Conservation (phyloP, 2,888 invertebrate genomes). For the Argyresthia goedartella region DNA sequence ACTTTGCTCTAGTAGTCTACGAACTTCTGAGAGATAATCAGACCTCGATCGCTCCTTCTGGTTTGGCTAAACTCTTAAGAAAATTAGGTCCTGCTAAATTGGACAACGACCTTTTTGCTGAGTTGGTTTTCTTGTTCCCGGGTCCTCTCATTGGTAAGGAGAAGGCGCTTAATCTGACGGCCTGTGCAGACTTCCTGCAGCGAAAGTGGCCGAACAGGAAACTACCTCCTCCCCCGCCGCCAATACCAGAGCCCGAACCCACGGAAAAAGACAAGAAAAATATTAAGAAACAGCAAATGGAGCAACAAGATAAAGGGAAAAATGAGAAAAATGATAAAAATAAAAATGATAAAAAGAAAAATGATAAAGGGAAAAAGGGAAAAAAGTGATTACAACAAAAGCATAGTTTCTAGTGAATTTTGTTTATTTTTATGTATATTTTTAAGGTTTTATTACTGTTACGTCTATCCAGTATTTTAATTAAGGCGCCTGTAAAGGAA, state of each 20-base stretch:
- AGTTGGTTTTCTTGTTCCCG: conserved; percentile 5
- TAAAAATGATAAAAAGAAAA: background rate
- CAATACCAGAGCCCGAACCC: conserved; percentile 6
- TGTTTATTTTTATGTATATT: no score
- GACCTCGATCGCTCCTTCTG: background rate
- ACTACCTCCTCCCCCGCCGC: conserved; percentile 11
- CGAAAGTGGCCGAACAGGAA: conserved; percentile 12
- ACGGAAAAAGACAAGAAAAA: conserved; percentile 4
- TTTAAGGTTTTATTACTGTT: no score
- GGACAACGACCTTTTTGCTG: conserved; percentile 15
- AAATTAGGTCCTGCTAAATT: background rate
- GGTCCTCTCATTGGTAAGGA: background rate
- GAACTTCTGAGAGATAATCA: background rate
- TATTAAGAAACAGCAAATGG: background rate
- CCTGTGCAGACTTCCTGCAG: conserved; percentile 8
- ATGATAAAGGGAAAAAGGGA: background rate
- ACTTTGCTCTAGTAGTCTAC: conserved; percentile 2
- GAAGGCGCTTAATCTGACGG: background rate
- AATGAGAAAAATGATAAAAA: background rate
- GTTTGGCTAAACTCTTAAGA: background rate
- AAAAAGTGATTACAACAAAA: background rate
- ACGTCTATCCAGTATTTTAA: background rate
- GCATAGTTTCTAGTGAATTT: background rate
- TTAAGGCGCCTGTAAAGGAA: background rate
- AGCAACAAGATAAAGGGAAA: background rate